Percentiles rank a stretch among this genome's conserved stretches.
phyloP scores from a whole-genome alignment of 2,888 invertebrate genomes.

The Ametastegia equiseti region DNA sequence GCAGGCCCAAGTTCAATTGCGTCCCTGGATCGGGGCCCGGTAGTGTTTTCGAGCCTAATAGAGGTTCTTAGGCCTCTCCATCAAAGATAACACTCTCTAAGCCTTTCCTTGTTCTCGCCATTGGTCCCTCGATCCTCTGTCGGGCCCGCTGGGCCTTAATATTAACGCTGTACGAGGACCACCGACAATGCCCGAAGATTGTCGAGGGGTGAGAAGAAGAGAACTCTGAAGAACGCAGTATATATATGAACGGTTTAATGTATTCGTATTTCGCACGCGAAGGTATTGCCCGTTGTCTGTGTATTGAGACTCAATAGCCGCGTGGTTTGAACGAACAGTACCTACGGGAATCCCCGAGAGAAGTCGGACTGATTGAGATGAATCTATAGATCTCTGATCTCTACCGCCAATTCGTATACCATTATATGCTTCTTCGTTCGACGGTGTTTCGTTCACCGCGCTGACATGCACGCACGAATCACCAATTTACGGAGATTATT shows the following conservation, averaged over 20 bases:
- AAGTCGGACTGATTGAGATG: slow-evolving; percentile 58
- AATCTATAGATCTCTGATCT: slow-evolving; percentile 59
- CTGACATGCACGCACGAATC: slow-evolving; percentile 38
- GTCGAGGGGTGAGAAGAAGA: slow-evolving; percentile 27
- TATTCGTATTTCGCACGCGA: slow-evolving; percentile 45
- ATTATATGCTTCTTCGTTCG: slow-evolving; percentile 28
- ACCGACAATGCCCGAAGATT: slow-evolving; percentile 43
- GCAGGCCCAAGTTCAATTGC: slow-evolving; percentile 57
- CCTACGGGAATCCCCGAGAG: slow-evolving; percentile 33
- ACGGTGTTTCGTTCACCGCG: background rate
- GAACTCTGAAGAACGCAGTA: background rate
- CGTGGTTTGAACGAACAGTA: background rate
- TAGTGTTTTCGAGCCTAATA: slow-evolving; percentile 67
- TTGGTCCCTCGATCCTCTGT: slow-evolving; percentile 43
- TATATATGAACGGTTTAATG: background rate
- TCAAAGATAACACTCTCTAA: slow-evolving; percentile 66
- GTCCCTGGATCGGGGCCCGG: slow-evolving; percentile 64
- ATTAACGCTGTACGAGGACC: slow-evolving; percentile 39
- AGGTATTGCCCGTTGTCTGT: background rate
- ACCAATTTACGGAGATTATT: slow-evolving; percentile 34
- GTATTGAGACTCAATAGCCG: slow-evolving; percentile 5
- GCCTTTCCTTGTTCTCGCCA: slow-evolving; percentile 50
- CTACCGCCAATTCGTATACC: slow-evolving; percentile 36
- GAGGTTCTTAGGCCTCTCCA: slow-evolving; percentile 67
- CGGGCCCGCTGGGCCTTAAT: slow-evolving; percentile 46